Percentiles rank a stretch among this genome's conserved stretches.
Conservation (phyloP, 2,797 vertebrate species). For the Clamator glandarius region DNA sequence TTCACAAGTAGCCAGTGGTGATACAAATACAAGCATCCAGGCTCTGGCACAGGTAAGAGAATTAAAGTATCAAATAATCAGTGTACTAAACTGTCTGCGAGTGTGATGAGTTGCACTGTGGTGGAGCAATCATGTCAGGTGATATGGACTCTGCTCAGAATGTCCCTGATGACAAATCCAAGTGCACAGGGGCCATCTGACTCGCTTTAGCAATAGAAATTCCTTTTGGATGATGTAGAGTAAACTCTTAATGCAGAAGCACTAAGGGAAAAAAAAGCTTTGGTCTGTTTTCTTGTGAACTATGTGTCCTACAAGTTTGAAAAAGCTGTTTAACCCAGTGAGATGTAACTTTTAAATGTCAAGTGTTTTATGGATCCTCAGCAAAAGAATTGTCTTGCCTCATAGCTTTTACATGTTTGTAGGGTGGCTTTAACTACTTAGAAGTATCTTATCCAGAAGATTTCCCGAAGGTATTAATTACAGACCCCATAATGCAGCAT, state of each 20-base stretch:
- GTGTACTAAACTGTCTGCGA: conserved; percentile 54
- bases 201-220: conserved; percentile 61
- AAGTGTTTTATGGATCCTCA: neutral
- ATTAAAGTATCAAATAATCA: neutral
- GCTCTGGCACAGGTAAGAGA: conserved; percentile 91
- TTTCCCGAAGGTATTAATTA: neutral
- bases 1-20: conserved; percentile 96
- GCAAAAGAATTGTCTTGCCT: neutral
- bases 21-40: conserved; percentile 97
- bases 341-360: neutral
- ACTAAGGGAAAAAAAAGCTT: neutral
- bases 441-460: neutral
- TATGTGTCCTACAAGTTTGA: neutral
- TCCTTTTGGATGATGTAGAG: neutral
- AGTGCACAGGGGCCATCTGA: conserved; percentile 93
- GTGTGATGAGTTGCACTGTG: conserved; percentile 83
- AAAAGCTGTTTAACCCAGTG: neutral
- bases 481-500: neutral
- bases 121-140: conserved; percentile 70
- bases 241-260: neutral
- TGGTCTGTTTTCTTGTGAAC: neutral
- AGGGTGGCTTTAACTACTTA: neutral
- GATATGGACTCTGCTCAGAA: conserved; percentile 73
- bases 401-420: neutral
- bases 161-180: conserved; percentile 81